phyloP scores from a whole-genome alignment of 1,140 invertebrate species.

The Oreohelix idahoensis region DNA sequence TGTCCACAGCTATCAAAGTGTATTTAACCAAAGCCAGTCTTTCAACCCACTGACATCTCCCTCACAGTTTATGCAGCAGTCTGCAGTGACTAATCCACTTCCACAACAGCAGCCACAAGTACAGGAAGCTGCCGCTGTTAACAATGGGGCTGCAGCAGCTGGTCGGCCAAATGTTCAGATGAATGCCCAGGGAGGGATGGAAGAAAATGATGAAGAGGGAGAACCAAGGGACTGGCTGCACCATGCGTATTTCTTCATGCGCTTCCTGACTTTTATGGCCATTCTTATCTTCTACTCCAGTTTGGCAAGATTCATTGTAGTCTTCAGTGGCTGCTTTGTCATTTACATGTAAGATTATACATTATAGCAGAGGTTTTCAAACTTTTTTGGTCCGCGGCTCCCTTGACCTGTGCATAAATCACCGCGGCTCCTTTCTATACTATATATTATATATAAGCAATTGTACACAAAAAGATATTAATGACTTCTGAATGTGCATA shows the following conservation, averaged over 20 bases:
- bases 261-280: slow-evolving; percentile 83
- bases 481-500: too few species aligned
- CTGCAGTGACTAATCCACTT: background rate
- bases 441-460: too few species aligned
- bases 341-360: slow-evolving; percentile 83
- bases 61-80: background rate
- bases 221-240: slow-evolving; percentile 89
- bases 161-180: slow-evolving; percentile 60
- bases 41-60: background rate
- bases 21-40: background rate
- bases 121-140: slow-evolving; percentile 6
- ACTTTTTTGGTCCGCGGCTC: too few species aligned
- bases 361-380: background rate
- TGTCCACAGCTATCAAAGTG: slow-evolving; percentile 23
- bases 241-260: slow-evolving; percentile 84
- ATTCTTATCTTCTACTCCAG: slow-evolving; percentile 93
- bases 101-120: slow-evolving; percentile 8
- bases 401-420: too few species aligned
- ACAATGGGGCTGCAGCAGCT: background rate
- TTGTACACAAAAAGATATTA: too few species aligned
- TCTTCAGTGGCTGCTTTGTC: slow-evolving; percentile 81
- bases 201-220: slow-evolving; percentile 73
- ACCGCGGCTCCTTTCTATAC: too few species aligned
- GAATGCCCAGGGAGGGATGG: slow-evolving; percentile 66
- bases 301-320: slow-evolving; percentile 84